These are phyloP conservation scores for Melipona beecheii DNA, from an alignment of 2,888 invertebrate species.

Conservation along the genomic window DNA sequence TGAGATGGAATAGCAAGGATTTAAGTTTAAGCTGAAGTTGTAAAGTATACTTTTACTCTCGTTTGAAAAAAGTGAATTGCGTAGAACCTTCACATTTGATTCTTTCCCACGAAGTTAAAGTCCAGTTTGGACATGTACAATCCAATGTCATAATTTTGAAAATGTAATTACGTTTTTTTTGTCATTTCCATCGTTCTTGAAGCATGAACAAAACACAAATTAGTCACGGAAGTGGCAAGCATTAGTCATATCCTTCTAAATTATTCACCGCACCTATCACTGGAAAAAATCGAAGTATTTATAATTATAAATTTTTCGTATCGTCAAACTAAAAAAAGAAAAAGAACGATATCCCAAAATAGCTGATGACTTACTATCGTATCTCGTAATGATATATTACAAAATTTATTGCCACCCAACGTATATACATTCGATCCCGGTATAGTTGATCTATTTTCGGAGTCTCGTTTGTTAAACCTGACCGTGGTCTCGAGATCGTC, in stretches of 20 bases:
- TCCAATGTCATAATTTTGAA: not conserved
- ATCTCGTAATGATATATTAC: not conserved
- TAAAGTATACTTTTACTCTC: too few relatives aligned
- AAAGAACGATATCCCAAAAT: not conserved
- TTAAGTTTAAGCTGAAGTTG: too few relatives aligned
- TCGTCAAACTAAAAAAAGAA: not conserved
- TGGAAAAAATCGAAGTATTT: not conserved
- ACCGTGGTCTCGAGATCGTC: slow-evolving; percentile 13
- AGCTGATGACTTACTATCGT: not conserved
- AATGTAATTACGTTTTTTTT: not conserved
- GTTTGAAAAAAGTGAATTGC: too few relatives aligned
- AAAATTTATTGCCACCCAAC: slow-evolving; percentile 9
- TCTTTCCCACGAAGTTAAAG: too few relatives aligned
- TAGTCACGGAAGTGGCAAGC: not conserved
- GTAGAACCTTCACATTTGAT: too few relatives aligned
- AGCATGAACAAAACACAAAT: not conserved
- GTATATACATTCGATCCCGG: not conserved
- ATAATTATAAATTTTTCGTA: not conserved
- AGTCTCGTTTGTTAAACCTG: slow-evolving; percentile 22
- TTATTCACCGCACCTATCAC: too few relatives aligned
- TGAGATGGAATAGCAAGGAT: too few relatives aligned
- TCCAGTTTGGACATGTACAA: not conserved
- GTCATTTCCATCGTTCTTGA: not conserved
- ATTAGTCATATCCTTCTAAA: not conserved
- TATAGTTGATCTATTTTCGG: slow-evolving; percentile 21